Base-by-base conservation (phyloP, 2,113 vertebrate species). In the Rhea pennata region DNA sequence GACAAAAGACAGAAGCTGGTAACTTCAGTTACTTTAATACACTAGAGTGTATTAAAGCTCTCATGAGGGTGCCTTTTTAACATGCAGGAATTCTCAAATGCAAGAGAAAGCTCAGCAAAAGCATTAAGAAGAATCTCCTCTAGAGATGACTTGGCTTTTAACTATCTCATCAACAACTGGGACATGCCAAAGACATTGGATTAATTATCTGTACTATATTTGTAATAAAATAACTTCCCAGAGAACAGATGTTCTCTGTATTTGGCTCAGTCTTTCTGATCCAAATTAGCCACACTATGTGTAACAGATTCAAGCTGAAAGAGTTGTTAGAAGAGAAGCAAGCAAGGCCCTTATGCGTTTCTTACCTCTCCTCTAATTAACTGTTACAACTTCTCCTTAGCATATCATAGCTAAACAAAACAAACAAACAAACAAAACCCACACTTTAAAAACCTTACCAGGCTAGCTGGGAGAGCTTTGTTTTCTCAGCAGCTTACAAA, bases 181-280 rank as follows among this genome's bases (percentile, higher is more conserved):
- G 39, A 85, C 74, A 62, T 6, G 7, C 74, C 75, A 84, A 92
- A 94, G 84, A 26, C 36, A 85, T 94, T n/a, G 54, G 51, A 94
- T 90, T 94, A 79, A 92, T 94, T 77, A 70, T 90, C 69, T 59
- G 86, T 81, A 72, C 90, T 95, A 92, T 84, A 95, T 92, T 90
- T 92, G 86, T 90, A 92, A 64, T 66, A 69, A 88, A 92, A 81
- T 76, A 3, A 80, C 73, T 94, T 90, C 89, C 64, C 95, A 92
- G 83, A 48, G 89, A 94, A 90, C 92, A 95, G 95, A 94, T 94
- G 95, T 94, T 94, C 90, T 76, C 62, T 33, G 40, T 54, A 80
- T 76, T 84, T 94, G 92, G 89, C 51, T 0, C 58, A 48, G 67
- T 46, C 10, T 29, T 75, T 29, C 82, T 87, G 13, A 5, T 51